Percentiles rank a stretch among this genome's conserved stretches.
These are phyloP conservation scores for Polypedilum vanderplanki DNA, from an alignment of 1,140 invertebrate species.

Conservation along the genomic window DNA sequence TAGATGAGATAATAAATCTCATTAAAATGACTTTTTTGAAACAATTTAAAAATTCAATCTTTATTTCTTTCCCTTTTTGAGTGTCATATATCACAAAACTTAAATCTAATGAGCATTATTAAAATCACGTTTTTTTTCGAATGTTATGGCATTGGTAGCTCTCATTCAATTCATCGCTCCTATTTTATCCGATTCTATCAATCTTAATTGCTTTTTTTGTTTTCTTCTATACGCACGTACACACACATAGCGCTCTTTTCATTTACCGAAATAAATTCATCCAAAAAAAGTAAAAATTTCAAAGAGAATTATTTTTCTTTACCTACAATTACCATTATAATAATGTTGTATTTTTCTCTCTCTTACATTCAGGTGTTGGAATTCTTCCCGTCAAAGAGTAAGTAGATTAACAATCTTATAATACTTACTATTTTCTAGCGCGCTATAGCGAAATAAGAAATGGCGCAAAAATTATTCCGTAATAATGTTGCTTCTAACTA, in stretches of 20 bases:
- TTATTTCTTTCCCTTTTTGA: no score
- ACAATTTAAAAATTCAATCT: no score
- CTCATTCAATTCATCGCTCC: neutral
- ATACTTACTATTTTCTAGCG: neutral
- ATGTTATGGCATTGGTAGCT: neutral
- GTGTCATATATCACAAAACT: neutral
- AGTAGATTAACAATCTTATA: slow-evolving; percentile 47
- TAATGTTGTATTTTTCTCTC: neutral
- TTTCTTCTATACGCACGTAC: neutral
- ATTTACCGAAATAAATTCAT: neutral
- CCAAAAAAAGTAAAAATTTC: no score
- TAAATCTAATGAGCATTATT: slow-evolving; percentile 5
- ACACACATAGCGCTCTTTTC: neutral
- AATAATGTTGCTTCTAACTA: neutral
- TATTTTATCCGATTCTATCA: neutral
- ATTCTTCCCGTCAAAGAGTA: slow-evolving; percentile 88
- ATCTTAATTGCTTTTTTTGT: slow-evolving; percentile 22
- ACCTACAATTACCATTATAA: neutral
- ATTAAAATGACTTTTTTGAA: no score
- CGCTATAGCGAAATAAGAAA: no score
- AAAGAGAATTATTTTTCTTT: neutral
- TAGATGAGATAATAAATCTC: no score
- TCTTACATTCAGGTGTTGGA: slow-evolving; percentile 63
- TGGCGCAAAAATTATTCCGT: no score
- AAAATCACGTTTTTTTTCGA: slow-evolving; percentile 1